These are phyloP conservation scores for Erinaceus europaeus DNA, from an alignment of 2,113 vertebrate genomes.

Conservation along the genomic window DNA sequence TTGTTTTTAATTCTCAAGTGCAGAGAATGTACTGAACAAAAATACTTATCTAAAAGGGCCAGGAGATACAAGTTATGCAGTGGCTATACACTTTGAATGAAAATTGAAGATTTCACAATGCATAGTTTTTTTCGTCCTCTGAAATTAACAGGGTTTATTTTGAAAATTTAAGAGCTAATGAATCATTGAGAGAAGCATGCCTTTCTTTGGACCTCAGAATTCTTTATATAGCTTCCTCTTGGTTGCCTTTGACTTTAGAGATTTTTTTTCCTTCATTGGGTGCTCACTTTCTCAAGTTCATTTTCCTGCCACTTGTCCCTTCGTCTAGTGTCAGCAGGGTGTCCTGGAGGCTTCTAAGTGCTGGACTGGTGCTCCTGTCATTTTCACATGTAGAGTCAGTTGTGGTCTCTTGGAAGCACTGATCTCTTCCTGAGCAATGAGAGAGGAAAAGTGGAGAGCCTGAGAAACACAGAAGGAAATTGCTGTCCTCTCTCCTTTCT, in stretches of 20 bases:
- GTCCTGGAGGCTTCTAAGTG: neutral
- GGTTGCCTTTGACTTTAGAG: neutral
- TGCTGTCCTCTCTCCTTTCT: neutral
- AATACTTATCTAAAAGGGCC: too few species aligned
- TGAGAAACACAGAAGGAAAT: constrained; percentile 17
- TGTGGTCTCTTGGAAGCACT: constrained; percentile 34
- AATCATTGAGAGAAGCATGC: neutral
- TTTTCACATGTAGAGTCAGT: constrained; percentile 33
- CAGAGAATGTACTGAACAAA: too few species aligned
- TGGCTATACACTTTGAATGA: too few species aligned
- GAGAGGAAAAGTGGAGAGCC: constrained; percentile 39
- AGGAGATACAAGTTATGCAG: too few species aligned
- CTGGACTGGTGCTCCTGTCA: neutral
- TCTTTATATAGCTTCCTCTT: neutral
- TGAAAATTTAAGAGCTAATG: neutral
- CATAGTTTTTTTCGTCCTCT: too few species aligned
- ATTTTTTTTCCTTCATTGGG: neutral
- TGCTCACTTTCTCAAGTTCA: neutral
- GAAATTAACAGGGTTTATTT: neutral
- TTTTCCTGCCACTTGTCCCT: neutral
- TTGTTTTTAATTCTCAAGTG: too few species aligned
- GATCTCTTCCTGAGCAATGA: constrained; percentile 31
- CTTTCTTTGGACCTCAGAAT: neutral
- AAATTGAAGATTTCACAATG: too few species aligned
- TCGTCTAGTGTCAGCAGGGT: neutral